These are phyloP conservation scores for Eleginops maclovinus DNA, from an alignment of 2,113 vertebrate species.

Conservation along the genomic window DNA sequence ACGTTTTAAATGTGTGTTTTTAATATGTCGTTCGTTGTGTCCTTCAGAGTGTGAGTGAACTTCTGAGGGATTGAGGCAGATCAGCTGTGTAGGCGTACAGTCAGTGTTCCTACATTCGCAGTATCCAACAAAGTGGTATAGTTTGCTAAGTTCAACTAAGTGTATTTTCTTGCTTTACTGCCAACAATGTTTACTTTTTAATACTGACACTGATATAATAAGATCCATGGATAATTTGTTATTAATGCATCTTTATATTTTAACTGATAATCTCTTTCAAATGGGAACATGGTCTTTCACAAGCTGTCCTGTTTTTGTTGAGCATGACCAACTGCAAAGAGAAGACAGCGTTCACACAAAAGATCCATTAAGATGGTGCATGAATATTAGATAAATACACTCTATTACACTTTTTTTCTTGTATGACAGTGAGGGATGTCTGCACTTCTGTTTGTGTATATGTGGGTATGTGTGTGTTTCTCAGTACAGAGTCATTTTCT, in stretches of 20 bases:
- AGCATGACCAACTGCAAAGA: constrained; percentile 33
- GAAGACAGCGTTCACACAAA: constrained; percentile 54
- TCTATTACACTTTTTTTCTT: constrained; percentile 52
- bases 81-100: background rate
- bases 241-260: constrained; percentile 39
- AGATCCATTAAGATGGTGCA: constrained; percentile 70
- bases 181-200: constrained; percentile 20
- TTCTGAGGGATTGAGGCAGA: constrained; percentile 2
- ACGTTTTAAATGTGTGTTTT: constrained; percentile 3
- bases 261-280: background rate
- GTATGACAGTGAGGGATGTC: constrained; percentile 25
- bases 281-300: background rate
- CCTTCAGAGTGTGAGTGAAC: background rate
- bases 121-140: background rate
- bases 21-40: background rate
- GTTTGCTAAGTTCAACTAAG: constrained; percentile 4
- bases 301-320: constrained; percentile 24
- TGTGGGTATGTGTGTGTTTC: constrained; percentile 44
- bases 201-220: constrained; percentile 1
- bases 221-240: background rate
- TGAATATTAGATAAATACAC: constrained; percentile 74
- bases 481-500: constrained; percentile 79
- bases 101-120: background rate
- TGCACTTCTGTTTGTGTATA: constrained; percentile 22
- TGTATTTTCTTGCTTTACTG: background rate